Base-by-base conservation (phyloP, 1,140 invertebrate species). In the Drosophila cardini region DNA sequence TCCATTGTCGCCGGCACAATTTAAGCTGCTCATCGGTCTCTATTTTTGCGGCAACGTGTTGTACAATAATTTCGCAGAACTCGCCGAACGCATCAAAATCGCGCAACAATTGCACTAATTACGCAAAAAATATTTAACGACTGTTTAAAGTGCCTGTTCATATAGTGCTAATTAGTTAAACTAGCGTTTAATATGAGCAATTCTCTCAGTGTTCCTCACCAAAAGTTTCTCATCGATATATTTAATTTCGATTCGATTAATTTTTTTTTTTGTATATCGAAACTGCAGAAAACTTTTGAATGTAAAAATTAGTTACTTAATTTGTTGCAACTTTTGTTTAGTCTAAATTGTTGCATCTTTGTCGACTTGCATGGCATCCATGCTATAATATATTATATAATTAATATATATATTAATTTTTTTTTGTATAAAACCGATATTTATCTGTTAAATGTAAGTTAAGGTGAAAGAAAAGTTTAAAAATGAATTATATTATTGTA, bases 21-120 rank as follows among this genome's bases (percentile, higher is more conserved):
- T 86, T n/a, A 82, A 83, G 32, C 55, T 86, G 36, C 79, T 86
- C 6, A 72, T 79, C 11, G 84, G 79, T 0, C 76, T 86, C 9
- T 86, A 86, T 26, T 86, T 79, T 56, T 72, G 56, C 16, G 62
- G 62, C 58, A 68, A 71, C 30, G 52, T 73, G 8, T 53, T 74
- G 6, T 46, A 71, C n/a, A 83, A 72, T 0, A 79, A 53, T 2
- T 86, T 86, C 4, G 8, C 60, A 2, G 48, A 78, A 7, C 64
- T 86, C 52, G 53, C 52, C 4, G 48, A 46, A 7, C 38, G 46
- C 8, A 71, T 86, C 4, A 21, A 30, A 26, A 7, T 38, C 0
- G 61, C 70, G 18, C 78, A 78, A 18, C 43, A 48, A 7, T 45
- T 77, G 18, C 21, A 3, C 9, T 53, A 2, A 46, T n/a, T n/a